Conservation (phyloP, 37 sponge, comb jelly and placozoan species). For the Aphrocallistes beatrix region DNA sequence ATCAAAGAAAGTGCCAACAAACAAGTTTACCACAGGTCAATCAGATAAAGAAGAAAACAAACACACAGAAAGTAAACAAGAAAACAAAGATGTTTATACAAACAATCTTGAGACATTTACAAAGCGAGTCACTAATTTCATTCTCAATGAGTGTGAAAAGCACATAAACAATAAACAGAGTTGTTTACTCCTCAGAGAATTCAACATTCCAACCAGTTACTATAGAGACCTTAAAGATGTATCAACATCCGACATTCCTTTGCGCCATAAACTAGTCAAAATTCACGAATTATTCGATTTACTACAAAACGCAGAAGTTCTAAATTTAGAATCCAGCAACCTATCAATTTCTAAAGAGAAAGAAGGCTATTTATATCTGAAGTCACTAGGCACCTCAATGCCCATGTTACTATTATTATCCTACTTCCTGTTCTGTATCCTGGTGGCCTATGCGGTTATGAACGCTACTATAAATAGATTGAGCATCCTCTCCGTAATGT, state of each 20-base stretch:
- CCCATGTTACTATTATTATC: not conserved
- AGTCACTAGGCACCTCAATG: not conserved
- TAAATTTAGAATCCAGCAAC: not conserved
- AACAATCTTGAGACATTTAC: slow-evolving; percentile 1
- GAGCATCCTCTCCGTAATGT: not conserved
- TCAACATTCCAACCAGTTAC: not conserved
- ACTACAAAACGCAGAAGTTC: not conserved
- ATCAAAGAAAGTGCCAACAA: no score
- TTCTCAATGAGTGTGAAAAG: not conserved
- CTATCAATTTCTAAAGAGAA: not conserved
- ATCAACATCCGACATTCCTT: not conserved
- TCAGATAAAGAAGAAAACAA: not conserved
- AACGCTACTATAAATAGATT: not conserved
- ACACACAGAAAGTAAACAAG: not conserved
- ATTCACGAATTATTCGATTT: not conserved
- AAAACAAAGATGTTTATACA: not conserved
- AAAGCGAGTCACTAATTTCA: not conserved
- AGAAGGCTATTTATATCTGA: not conserved
- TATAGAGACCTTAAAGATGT: not conserved
- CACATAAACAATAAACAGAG: not conserved
- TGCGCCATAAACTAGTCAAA: not conserved
- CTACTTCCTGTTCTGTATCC: not conserved
- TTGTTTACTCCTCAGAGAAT: not conserved
- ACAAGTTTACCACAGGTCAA: no score
- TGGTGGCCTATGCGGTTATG: not conserved